phyloP scores from a whole-genome alignment of 2,888 invertebrate species.

The Lasius fuliginosus region DNA sequence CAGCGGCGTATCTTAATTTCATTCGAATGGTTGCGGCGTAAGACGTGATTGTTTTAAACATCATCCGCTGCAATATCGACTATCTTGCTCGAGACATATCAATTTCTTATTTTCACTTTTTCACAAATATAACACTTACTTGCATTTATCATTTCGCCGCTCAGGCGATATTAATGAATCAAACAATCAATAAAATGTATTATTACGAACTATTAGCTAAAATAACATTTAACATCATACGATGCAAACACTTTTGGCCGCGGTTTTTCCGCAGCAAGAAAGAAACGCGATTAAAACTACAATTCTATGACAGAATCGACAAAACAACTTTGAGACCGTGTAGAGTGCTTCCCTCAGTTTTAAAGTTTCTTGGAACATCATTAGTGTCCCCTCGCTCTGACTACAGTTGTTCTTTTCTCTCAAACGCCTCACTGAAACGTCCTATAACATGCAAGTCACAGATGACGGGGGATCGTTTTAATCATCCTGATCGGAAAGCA shows the following conservation, averaged over 20 bases:
- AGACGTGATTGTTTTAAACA: background rate
- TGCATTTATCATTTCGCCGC: slow-evolving; percentile 11
- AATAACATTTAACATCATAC: slow-evolving; percentile 7
- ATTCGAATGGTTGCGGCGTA: slow-evolving; percentile 75
- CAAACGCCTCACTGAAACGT: background rate
- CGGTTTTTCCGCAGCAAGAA: background rate
- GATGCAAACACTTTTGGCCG: background rate
- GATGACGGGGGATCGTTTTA: background rate
- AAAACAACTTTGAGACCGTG: background rate
- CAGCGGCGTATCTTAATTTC: slow-evolving; percentile 81
- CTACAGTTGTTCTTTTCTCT: background rate
- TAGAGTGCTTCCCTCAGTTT: background rate
- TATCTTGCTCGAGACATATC: slow-evolving; percentile 15
- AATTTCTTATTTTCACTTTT: slow-evolving; percentile 11
- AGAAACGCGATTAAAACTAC: background rate
- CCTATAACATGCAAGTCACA: background rate
- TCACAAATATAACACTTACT: slow-evolving; percentile 27
- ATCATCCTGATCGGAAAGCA: background rate
- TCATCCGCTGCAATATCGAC: slow-evolving; percentile 12
- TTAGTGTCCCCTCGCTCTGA: slow-evolving; percentile 9
- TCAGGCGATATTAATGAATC: background rate
- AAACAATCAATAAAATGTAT: background rate
- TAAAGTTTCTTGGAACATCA: slow-evolving; percentile 20
- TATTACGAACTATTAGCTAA: background rate
- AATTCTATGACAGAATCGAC: background rate